A percentile compares a stretch with the other conserved stretches of the same genome.
These are phyloP conservation scores for Pomacea canaliculata DNA, from an alignment of 2,888 invertebrate species.

Conservation along the genomic window DNA sequence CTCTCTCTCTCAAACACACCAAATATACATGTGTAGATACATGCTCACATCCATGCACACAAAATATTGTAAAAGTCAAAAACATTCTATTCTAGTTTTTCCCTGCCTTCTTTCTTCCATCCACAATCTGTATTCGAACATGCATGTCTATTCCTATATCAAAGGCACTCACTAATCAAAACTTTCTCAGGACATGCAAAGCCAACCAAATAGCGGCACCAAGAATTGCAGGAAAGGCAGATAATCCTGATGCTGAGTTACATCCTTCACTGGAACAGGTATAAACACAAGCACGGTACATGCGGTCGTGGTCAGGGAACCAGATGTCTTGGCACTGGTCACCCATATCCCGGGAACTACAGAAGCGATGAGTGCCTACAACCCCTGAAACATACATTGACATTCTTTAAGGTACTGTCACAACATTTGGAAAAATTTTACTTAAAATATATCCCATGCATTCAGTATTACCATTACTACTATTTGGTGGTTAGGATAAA, in stretches of 20 bases:
- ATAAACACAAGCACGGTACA: conserved; percentile 69
- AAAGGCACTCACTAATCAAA: conserved; percentile 13
- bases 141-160: too few relatives aligned
- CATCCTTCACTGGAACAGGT: conserved; percentile 66
- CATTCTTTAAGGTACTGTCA: neutral
- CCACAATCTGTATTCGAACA: too few relatives aligned
- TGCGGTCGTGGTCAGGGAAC: conserved; percentile 69
- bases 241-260: conserved; percentile 44
- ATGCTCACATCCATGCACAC: too few relatives aligned
- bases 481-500: too few relatives aligned
- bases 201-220: conserved; percentile 11
- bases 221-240: conserved; percentile 14
- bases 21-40: too few relatives aligned
- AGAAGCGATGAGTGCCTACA: conserved; percentile 70
- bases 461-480: too few relatives aligned
- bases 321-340: conserved; percentile 69
- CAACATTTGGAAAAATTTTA: neutral
- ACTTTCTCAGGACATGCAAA: conserved; percentile 13
- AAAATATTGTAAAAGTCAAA: too few relatives aligned
- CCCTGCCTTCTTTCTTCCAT: too few relatives aligned
- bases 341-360: conserved; percentile 68
- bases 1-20: too few relatives aligned
- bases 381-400: conserved; percentile 54
- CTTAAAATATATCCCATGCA: too few relatives aligned
- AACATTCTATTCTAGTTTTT: too few relatives aligned